These are phyloP conservation scores for Polypterus senegalus DNA, from an alignment of 2,113 vertebrate genomes.

Conservation along the genomic window DNA sequence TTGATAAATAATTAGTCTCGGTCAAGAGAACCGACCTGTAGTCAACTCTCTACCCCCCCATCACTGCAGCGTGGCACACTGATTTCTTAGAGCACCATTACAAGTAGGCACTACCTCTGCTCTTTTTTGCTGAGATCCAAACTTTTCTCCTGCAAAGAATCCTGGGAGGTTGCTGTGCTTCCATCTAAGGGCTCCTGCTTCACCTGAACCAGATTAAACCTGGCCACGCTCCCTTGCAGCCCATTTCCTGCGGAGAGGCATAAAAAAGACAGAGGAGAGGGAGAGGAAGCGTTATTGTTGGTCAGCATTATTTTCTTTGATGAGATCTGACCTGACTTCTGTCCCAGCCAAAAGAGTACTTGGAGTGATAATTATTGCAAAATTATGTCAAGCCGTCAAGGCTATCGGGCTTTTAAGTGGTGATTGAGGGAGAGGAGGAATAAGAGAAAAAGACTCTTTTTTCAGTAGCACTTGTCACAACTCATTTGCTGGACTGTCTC, in stretches of 20 bases:
- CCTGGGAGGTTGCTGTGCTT: slow-evolving; percentile 43
- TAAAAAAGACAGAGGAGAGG: slow-evolving; percentile 13
- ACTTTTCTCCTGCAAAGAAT: slow-evolving; percentile 78
- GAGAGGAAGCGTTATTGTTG: slow-evolving; percentile 62
- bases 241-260: slow-evolving; percentile 66
- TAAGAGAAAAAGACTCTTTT: slow-evolving; percentile 74
- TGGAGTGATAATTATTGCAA: slow-evolving; percentile 93
- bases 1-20: too few relatives aligned
- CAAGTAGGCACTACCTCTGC: slow-evolving; percentile 49
- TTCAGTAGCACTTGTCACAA: slow-evolving; percentile 88
- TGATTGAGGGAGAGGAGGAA: slow-evolving; percentile 67
- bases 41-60: slow-evolving; percentile 11
- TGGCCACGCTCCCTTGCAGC: slow-evolving; percentile 48
- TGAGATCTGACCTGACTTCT: slow-evolving; percentile 76
- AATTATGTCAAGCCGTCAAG: slow-evolving; percentile 95
- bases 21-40: too few relatives aligned
- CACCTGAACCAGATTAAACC: slow-evolving; percentile 70
- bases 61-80: slow-evolving; percentile 9
- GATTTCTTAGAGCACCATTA: too few relatives aligned
- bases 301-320: slow-evolving; percentile 78
- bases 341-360: slow-evolving; percentile 73
- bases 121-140: slow-evolving; percentile 89
- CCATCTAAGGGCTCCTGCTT: slow-evolving; percentile 71
- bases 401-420: slow-evolving; percentile 67
- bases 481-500: slow-evolving; percentile 85